These are phyloP conservation scores for Steinernema feltiae DNA, from an alignment of 1,140 invertebrate species.

Conservation along the genomic window DNA sequence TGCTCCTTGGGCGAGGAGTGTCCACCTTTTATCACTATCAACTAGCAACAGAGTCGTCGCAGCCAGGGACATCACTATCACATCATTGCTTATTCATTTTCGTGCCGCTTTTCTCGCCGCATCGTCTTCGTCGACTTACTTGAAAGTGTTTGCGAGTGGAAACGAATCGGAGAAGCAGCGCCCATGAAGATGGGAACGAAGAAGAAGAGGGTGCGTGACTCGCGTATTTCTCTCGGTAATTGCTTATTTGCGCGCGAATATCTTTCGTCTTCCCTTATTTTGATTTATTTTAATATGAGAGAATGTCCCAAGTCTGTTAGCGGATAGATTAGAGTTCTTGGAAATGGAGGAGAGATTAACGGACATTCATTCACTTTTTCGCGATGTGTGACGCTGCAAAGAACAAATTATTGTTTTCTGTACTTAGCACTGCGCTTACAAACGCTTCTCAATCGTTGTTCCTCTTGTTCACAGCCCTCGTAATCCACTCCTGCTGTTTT, in stretches of 20 bases:
- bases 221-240: not conserved
- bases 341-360: not conserved
- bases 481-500: not conserved
- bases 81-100: conserved; percentile 14
- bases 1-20: not conserved
- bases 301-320: not conserved
- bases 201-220: not conserved
- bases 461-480: not conserved
- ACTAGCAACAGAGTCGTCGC: not conserved
- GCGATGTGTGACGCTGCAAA: conserved; percentile 1
- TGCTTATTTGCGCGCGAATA: conserved; percentile 9
- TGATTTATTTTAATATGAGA: conserved; percentile 3
- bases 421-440: not conserved
- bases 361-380: not conserved
- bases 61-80: not conserved
- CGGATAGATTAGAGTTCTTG: not conserved
- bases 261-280: not conserved
- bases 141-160: not conserved
- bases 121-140: not conserved
- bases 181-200: not conserved
- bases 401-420: not conserved
- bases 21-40: not conserved
- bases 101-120: conserved; percentile 6
- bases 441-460: not conserved
- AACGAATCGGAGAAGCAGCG: no score